Percentiles rank a stretch among this genome's conserved stretches.
Conservation (phyloP, 2,797 vertebrate genomes). For the Antennarius maculatus region DNA sequence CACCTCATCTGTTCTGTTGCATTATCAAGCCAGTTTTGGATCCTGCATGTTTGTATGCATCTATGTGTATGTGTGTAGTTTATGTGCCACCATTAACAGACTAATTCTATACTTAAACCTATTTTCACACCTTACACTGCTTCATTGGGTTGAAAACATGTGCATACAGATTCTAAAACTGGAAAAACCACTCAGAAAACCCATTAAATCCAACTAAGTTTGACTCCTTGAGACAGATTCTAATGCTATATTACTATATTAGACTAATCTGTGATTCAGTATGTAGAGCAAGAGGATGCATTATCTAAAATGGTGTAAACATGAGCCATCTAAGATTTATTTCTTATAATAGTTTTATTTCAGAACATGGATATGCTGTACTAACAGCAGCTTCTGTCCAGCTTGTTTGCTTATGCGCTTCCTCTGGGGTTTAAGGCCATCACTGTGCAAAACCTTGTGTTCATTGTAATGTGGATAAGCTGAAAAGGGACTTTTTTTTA, state of each 20-base stretch:
- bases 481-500: slow-evolving; percentile 63
- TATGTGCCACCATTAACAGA: slow-evolving; percentile 18
- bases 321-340: slow-evolving; percentile 76
- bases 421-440: slow-evolving; percentile 70
- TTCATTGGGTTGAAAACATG: slow-evolving; percentile 19
- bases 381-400: slow-evolving; percentile 63
- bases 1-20: slow-evolving; percentile 3
- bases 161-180: slow-evolving; percentile 59
- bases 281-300: slow-evolving; percentile 79
- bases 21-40: neutral
- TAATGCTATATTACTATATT: slow-evolving; percentile 64
- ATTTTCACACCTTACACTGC: slow-evolving; percentile 21
- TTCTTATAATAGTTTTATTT: slow-evolving; percentile 79
- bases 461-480: slow-evolving; percentile 68
- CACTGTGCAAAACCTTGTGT: slow-evolving; percentile 67
- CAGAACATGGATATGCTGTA: slow-evolving; percentile 69
- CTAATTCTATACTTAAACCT: slow-evolving; percentile 16
- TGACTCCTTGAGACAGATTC: slow-evolving; percentile 68
- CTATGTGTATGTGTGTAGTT: slow-evolving; percentile 5
- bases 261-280: slow-evolving; percentile 80
- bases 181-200: slow-evolving; percentile 56
- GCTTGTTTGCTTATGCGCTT: slow-evolving; percentile 70
- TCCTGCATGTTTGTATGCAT: slow-evolving; percentile 20
- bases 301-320: slow-evolving; percentile 82
- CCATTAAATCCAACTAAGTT: slow-evolving; percentile 67